These are phyloP conservation scores for Phymastichus coffea DNA, from an alignment of 1,140 invertebrate genomes.

Conservation along the genomic window DNA sequence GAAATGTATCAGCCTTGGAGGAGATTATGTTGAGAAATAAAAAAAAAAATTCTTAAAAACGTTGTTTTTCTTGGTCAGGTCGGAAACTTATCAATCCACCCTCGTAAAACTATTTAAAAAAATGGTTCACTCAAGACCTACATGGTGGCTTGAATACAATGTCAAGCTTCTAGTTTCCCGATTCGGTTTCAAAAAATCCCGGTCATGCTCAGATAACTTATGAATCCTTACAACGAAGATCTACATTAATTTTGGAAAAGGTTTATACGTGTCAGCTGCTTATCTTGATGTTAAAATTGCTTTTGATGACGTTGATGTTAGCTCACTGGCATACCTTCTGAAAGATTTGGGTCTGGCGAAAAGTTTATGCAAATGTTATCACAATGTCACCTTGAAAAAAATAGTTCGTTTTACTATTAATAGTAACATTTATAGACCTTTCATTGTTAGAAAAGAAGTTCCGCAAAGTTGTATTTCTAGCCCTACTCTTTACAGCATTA, in stretches of 20 bases:
- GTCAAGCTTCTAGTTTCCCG: neutral
- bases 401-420: neutral
- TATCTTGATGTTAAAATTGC: neutral
- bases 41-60: too few species aligned
- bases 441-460: neutral
- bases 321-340: neutral
- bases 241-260: neutral
- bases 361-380: neutral
- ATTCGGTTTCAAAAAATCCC: constrained; percentile 18
- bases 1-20: too few species aligned
- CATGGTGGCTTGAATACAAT: constrained; percentile 14
- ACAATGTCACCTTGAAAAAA: neutral
- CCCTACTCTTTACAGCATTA: neutral
- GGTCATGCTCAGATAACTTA: neutral
- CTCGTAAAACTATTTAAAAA: constrained; percentile 30
- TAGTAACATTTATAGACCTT: neutral
- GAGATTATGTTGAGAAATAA: too few species aligned
- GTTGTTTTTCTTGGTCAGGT: too few species aligned
- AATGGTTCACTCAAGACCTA: constrained; percentile 15
- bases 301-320: neutral
- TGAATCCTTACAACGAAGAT: neutral
- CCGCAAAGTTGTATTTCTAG: neutral
- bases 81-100: too few species aligned
- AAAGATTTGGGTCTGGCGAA: neutral
- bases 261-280: neutral